These are phyloP conservation scores for Borostomias antarcticus DNA, from an alignment of 2,797 vertebrate species.

Conservation along the genomic window DNA sequence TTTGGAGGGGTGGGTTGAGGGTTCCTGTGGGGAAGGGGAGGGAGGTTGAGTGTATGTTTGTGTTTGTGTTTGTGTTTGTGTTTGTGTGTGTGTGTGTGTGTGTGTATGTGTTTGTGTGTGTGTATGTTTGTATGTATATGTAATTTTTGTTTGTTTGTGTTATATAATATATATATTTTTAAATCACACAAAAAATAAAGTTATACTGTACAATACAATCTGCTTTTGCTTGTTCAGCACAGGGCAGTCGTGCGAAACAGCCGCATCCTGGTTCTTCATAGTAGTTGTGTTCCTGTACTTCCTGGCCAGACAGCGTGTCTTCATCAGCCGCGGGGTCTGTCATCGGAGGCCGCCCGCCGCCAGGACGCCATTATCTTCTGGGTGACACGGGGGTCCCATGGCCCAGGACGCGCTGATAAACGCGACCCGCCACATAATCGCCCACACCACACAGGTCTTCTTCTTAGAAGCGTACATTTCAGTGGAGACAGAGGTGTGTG, in stretches of 20 bases:
- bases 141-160: too few species aligned
- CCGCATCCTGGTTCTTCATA: background rate
- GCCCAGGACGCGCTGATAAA: conserved; percentile 65
- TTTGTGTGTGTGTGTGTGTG: too few species aligned
- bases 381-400: conserved; percentile 57
- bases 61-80: too few species aligned
- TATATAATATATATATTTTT: background rate
- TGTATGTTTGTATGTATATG: too few species aligned
- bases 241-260: too few species aligned
- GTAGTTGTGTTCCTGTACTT: background rate
- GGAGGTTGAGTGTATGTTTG: too few species aligned
- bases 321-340: conserved; percentile 62
- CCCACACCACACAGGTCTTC: conserved; percentile 68
- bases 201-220: background rate
- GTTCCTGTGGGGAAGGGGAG: too few species aligned
- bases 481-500: conserved; percentile 27
- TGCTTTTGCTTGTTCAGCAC: background rate
- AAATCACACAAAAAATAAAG: background rate
- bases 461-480: conserved; percentile 61
- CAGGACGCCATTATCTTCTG: conserved; percentile 61
- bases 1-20: too few species aligned
- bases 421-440: conserved; percentile 68
- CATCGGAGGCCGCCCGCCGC: conserved; percentile 58
- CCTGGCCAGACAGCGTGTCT: conserved; percentile 12
- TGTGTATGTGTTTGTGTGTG: too few species aligned